A percentile compares a stretch with the other conserved stretches of the same genome.
Conservation (phyloP, 2,888 invertebrate species). For the Xestia ashworthii region DNA sequence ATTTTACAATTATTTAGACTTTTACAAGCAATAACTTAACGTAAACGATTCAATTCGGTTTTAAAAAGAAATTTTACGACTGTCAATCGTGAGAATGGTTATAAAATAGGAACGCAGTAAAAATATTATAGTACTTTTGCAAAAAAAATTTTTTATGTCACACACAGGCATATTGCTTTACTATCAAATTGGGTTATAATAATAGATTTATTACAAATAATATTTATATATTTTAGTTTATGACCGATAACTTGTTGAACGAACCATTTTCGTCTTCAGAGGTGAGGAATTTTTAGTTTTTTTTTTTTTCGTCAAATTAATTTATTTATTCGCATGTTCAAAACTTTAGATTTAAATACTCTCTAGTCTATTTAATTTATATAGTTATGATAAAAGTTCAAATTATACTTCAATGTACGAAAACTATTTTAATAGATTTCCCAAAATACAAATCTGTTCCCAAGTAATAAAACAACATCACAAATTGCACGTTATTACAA, state of each 20-base stretch:
- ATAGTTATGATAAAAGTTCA: background rate
- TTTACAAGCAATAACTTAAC: slow-evolving; percentile 69
- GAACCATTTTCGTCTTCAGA: background rate
- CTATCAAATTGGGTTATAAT: slow-evolving; percentile 34
- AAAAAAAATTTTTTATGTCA: slow-evolving; percentile 32
- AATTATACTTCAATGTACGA: background rate
- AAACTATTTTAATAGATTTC: slow-evolving; percentile 13
- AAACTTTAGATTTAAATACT: background rate
- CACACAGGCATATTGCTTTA: slow-evolving; percentile 15
- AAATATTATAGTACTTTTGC: slow-evolving; percentile 22
- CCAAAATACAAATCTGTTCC: slow-evolving; percentile 15
- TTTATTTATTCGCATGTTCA: slow-evolving; percentile 1
- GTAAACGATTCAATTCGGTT: slow-evolving; percentile 57
- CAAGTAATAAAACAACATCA: slow-evolving; percentile 24
- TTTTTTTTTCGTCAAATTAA: background rate
- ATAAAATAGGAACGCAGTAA: slow-evolving; percentile 41
- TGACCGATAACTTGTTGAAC: slow-evolving; percentile 28
- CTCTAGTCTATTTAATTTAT: background rate
- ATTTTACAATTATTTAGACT: slow-evolving; percentile 59
- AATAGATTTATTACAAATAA: slow-evolving; percentile 37
- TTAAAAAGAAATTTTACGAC: slow-evolving; percentile 57
- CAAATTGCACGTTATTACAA: slow-evolving; percentile 37
- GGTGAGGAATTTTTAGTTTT: background rate
- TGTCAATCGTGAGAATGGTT: slow-evolving; percentile 47
- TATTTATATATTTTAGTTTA: slow-evolving; percentile 42